These are phyloP conservation scores for Bradypodion pumilum DNA, from an alignment of 2,797 vertebrate genomes.

Conservation along the genomic window DNA sequence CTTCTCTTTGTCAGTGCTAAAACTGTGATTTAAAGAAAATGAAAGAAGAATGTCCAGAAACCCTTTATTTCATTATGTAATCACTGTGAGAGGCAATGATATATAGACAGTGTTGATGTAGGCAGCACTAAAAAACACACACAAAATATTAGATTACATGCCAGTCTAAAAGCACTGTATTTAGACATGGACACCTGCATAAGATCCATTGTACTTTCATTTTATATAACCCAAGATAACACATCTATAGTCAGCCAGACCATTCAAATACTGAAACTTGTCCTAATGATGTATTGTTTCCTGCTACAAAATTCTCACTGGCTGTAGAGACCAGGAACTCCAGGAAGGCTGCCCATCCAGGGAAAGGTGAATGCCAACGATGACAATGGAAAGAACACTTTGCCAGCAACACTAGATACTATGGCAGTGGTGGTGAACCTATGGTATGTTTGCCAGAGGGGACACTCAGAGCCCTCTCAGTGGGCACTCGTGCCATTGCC, in stretches of 20 bases:
- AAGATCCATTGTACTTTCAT: not conserved
- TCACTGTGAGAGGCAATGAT: not conserved
- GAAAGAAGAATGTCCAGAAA: not conserved
- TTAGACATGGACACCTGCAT: not conserved
- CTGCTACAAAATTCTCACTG: conserved; percentile 9
- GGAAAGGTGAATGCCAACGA: not conserved
- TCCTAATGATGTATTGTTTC: conserved; percentile 10
- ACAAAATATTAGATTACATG: not conserved
- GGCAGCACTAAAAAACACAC: not conserved
- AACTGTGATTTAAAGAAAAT: not conserved
- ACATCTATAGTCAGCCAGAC: not conserved
- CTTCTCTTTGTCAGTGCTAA: not conserved
- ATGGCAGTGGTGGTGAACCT: too few relatives aligned
- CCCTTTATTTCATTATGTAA: not conserved
- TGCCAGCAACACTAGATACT: not conserved
- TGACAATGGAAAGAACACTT: conserved; percentile 3
- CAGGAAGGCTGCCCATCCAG: not conserved
- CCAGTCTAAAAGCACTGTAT: not conserved
- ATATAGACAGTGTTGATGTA: not conserved
- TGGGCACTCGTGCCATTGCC: too few relatives aligned
- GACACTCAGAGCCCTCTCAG: too few relatives aligned
- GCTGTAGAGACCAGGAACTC: not conserved
- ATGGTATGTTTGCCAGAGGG: too few relatives aligned
- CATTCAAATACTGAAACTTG: not conserved
- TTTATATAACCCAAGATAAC: not conserved